Evolutionary conservation across 2,888 invertebrate species (phyloP), one percentile per base, ranked within the genome.

Genomic region (Erebia aethiops): DNA sequence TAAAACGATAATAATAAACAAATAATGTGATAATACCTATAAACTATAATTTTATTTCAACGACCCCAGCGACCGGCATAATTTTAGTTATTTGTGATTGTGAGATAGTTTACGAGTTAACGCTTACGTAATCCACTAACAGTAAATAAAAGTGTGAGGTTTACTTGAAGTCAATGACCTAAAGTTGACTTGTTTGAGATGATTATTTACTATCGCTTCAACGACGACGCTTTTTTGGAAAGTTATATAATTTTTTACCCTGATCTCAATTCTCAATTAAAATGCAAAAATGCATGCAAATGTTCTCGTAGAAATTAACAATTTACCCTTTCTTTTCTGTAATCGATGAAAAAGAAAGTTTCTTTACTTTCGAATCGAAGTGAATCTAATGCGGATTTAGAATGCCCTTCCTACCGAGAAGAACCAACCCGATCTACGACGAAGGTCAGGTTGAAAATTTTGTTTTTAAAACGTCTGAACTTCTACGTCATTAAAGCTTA

Each of bases 151-250:
- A 41, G 21, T 41, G 14, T 60, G 16, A 41, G 41, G 21, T 21
- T 60, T 41, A 49, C 13, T 14, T 7, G 13, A 49, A 62, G 62
- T 62, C 62, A 49, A 49, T 21, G 62, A 62, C 62, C 62, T 14
- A 8, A 7, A 16, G 61, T 46, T 18, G 14, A 14, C 21, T n/a
- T n/a, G 26, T 35, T 57, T 46, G 46, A 46, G 2, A 62, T 62
- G 21, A 46, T 21, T 21, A 49, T 21, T 60, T 41, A 41, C 18
- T 57, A 18, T 10, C 8, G 16, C 3, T 16, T 54, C 54, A 54
- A 54, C 54, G 0, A 35, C 35, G 35, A 35, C 1, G 35, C n/a
- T 35, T 5, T 35, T 46, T 46, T 43, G 43, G 11, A 43, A 46
- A 13, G 11, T 46, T 4, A 13, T 46, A 11, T 11, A 46, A 46